Conservation (phyloP, 2,888 invertebrate genomes). For the Watsonalla cultraria region DNA sequence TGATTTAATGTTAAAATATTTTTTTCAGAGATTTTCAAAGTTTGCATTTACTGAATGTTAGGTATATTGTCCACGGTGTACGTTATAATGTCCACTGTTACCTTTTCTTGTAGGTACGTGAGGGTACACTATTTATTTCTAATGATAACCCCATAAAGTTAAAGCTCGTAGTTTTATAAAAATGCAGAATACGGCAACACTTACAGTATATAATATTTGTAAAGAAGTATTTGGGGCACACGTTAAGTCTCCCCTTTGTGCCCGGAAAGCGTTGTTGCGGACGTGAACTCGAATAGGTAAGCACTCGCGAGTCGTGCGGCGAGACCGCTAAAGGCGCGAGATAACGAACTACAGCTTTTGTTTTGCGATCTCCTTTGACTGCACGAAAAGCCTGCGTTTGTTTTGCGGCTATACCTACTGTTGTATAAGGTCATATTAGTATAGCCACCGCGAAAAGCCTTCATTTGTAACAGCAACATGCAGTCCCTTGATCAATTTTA, state of each 20-base stretch:
- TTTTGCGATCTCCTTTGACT: slow-evolving; percentile 38
- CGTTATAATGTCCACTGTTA: too few species aligned
- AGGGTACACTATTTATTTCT: too few species aligned
- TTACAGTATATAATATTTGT: not conserved
- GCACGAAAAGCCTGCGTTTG: slow-evolving; percentile 25
- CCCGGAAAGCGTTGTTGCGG: slow-evolving; percentile 1
- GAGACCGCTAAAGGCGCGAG: slow-evolving; percentile 22
- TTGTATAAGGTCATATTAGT: slow-evolving; percentile 9
- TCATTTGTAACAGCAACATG: too few species aligned
- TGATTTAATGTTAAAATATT: too few species aligned
- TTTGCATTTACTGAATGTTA: too few species aligned
- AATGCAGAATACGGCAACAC: not conserved
- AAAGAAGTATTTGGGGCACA: not conserved
- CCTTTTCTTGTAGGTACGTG: too few species aligned
- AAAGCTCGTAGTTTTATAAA: not conserved
- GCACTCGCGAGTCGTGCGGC: not conserved
- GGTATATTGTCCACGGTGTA: too few species aligned
- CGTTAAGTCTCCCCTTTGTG: not conserved
- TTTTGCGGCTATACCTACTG: slow-evolving; percentile 16
- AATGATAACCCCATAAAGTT: too few species aligned
- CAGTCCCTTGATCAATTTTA: too few species aligned
- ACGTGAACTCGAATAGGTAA: slow-evolving; percentile 6
- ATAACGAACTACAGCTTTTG: slow-evolving; percentile 41
- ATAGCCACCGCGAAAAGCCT: too few species aligned
- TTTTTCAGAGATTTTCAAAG: too few species aligned